Evolutionary conservation across 2,113 vertebrate genomes (phyloP).

Genomic region (Oceanites oceanicus): DNA sequence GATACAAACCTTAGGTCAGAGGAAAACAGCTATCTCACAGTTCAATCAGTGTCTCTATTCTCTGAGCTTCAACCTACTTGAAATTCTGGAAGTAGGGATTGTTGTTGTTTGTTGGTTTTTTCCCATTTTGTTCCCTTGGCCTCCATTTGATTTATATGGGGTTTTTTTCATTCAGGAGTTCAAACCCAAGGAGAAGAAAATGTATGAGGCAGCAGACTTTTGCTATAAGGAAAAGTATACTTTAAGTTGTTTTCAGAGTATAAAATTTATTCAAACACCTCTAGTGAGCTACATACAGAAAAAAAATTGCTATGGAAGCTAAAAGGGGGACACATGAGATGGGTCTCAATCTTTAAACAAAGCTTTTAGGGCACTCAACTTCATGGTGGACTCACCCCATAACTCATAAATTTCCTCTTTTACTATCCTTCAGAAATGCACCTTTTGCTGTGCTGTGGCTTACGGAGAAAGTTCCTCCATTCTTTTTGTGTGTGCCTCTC

Average conservation of each 20-base stretch:
- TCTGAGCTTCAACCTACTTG: not conserved
- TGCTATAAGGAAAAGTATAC: not conserved
- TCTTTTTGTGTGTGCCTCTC: not conserved
- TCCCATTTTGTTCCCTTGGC: not conserved
- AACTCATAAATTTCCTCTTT: not conserved
- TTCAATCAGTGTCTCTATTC: not conserved
- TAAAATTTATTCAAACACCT: not conserved
- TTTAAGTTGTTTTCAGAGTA: not conserved
- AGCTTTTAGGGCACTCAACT: not conserved
- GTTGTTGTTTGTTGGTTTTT: not conserved
- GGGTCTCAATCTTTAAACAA: not conserved
- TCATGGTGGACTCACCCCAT: not conserved
- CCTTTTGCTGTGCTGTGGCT: not conserved
- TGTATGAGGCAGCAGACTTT: not conserved
- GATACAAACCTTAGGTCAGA: not conserved
- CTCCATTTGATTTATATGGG: not conserved
- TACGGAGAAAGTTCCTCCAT: not conserved
- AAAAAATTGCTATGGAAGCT: not conserved
- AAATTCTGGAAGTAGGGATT: not conserved
- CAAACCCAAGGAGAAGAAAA: not conserved
- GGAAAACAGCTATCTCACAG: not conserved
- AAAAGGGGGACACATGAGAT: not conserved
- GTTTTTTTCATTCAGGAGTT: not conserved
- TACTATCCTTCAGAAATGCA: not conserved
- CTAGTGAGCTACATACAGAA: not conserved